Percentiles rank a stretch among this genome's conserved stretches.
Conservation (phyloP, 1,140 invertebrate genomes). For the Brachionus angularis region DNA sequence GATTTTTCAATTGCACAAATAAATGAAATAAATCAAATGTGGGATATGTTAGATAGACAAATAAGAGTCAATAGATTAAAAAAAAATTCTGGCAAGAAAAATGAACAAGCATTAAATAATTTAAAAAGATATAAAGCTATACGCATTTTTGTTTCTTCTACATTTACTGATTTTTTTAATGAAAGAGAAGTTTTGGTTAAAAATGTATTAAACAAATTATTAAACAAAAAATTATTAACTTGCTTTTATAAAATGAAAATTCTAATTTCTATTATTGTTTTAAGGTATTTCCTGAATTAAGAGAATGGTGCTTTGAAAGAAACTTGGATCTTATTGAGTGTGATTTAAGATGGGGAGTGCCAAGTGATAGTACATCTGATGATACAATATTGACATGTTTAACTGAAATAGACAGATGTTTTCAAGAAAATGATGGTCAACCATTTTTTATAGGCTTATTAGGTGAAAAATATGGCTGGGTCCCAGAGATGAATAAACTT, state of each 20-base stretch:
- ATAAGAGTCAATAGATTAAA: too few species aligned
- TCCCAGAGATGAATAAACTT: background rate
- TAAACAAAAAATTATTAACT: too few species aligned
- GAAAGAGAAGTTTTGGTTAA: constrained; percentile 57
- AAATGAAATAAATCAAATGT: too few species aligned
- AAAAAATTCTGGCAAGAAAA: too few species aligned
- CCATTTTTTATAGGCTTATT: constrained; percentile 54
- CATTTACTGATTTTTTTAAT: constrained; percentile 56
- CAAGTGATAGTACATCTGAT: constrained; percentile 50
- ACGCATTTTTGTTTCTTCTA: constrained; percentile 57
- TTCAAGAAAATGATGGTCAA: constrained; percentile 49
- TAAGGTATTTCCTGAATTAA: constrained; percentile 56
- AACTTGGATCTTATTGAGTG: constrained; percentile 53
- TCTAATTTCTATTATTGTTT: background rate
- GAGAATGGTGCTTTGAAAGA: constrained; percentile 54
- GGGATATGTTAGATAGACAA: too few species aligned
- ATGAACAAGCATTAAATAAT: too few species aligned
- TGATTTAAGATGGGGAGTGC: constrained; percentile 57
- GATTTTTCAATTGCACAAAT: too few species aligned
- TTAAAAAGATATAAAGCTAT: constrained; percentile 17
- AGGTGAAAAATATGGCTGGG: constrained; percentile 49
- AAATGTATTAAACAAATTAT: constrained; percentile 48
- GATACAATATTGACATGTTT: constrained; percentile 53
- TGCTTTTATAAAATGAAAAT: background rate
- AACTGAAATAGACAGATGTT: constrained; percentile 54